Conservation (phyloP, 2,888 invertebrate species). For the Nemapogon koenigi region DNA sequence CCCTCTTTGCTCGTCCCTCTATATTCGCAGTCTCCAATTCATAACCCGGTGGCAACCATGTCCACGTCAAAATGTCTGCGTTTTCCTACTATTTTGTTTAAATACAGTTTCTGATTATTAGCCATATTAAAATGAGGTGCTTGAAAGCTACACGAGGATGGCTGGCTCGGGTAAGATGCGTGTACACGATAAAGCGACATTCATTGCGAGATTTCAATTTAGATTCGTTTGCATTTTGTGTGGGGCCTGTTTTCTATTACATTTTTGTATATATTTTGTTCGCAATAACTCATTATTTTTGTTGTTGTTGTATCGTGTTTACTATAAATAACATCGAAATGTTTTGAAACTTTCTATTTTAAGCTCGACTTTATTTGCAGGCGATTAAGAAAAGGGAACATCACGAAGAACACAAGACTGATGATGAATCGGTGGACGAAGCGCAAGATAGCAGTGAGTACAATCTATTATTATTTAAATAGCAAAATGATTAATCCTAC, state of each 20-base stretch:
- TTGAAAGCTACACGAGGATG: constrained; percentile 59
- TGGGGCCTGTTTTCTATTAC: constrained; percentile 19
- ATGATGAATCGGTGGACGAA: constrained; percentile 42
- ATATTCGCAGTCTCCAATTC: constrained; percentile 25
- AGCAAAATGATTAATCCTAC: too few relatives aligned
- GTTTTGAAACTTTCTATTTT: constrained; percentile 3
- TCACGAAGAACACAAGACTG: constrained; percentile 46
- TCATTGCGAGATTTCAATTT: constrained; percentile 52
- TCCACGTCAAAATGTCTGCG: too few relatives aligned
- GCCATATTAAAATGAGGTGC: constrained; percentile 57
- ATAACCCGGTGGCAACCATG: too few relatives aligned
- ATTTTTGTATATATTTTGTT: constrained; percentile 20
- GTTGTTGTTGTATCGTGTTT: constrained; percentile 27
- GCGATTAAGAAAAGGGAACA: constrained; percentile 56
- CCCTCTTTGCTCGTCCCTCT: constrained; percentile 47
- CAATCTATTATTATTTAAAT: too few relatives aligned
- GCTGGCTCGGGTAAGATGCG: constrained; percentile 58
- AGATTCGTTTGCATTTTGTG: constrained; percentile 45
- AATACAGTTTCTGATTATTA: too few relatives aligned
- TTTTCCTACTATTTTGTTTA: too few relatives aligned
- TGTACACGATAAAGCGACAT: constrained; percentile 41
- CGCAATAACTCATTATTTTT: constrained; percentile 19
- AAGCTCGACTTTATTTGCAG: constrained; percentile 34
- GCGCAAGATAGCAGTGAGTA: too few relatives aligned
- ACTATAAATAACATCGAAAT: not conserved